Base-by-base conservation (phyloP, 2,888 invertebrate species). In the Octodonta nipae region DNA sequence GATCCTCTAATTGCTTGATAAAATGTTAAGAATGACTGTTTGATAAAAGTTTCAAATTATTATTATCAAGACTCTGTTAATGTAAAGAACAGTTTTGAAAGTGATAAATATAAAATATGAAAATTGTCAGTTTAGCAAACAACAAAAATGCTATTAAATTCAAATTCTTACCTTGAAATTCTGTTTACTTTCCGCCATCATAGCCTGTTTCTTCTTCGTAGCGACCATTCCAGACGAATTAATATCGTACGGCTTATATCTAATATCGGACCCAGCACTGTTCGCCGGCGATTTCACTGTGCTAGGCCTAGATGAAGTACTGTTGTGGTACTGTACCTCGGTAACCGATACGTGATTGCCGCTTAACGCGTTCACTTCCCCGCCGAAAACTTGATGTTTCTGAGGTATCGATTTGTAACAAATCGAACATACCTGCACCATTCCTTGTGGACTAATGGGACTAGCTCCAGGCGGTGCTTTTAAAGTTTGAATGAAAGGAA, bases 371-470 rank as follows among this genome's bases (percentile, higher is more conserved):
- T 28, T 30, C 4, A 43, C 47, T 39, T 55, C 56, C 17, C 56
- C 58, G 33, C 77, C 73, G 58, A 75, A 78, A 48, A 76, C 73
- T 38, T 49, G 32, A 56, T 80, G 78, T 61, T 80, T 79, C 58
- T 75, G 76, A 34, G 79, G 80, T 43, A 85, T 77, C 41, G 73
- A 73, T 64, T 85, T 85, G 64, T 85, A 80, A 66, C 91, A 91
- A 48, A 78, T 73, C 50, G 82, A 78, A 64, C 85, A 85, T 51
- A 88, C 85, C 66, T 85, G 81, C 45, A 85, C 85, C 77, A 84
- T 80, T 64, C 86, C 89, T 67, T 87, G 83, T 36, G 84, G 82
- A 64, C 84, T 86, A 49, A 91, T 82, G 22, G 88, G 85, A 64
- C 84, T 82, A 52, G 89, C 83, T 50, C 87, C 87, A 32, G 77